Evolutionary conservation across 2,797 vertebrate genomes (phyloP).

Genomic region (Enteromius viviparus): DNA sequence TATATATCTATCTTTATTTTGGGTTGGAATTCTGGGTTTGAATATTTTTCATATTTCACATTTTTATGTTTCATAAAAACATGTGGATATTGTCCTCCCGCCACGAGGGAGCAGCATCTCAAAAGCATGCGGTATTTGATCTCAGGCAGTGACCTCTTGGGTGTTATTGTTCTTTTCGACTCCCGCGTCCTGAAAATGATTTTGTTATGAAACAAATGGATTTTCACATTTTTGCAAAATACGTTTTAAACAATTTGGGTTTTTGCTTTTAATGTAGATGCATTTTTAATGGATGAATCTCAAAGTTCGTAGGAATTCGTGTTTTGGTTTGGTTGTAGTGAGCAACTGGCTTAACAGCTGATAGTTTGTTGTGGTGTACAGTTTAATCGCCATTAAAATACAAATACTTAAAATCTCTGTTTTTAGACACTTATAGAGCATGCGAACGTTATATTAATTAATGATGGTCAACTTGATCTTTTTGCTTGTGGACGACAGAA

Average conservation of each 20-base stretch:
- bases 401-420: neutral
- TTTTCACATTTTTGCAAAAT: neutral
- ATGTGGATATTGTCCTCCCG: constrained; percentile 12
- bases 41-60: neutral
- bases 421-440: neutral
- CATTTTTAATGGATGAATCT: no score
- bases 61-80: no score
- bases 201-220: constrained; percentile 2
- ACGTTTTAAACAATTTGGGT: neutral
- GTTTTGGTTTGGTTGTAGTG: neutral
- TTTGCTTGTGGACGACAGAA: neutral
- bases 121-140: neutral
- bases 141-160: neutral
- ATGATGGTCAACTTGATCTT: neutral
- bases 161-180: neutral
- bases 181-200: constrained; percentile 11
- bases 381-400: neutral
- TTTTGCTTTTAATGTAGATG: neutral
- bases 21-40: neutral
- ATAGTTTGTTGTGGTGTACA: neutral
- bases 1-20: neutral
- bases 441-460: neutral
- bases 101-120: constrained; percentile 15
- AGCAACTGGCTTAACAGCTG: neutral
- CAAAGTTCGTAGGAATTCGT: neutral